Evolutionary conservation across 2,888 invertebrate species (phyloP), one percentile per base, ranked within the genome.

Genomic region (Nomada ruficornis): DNA sequence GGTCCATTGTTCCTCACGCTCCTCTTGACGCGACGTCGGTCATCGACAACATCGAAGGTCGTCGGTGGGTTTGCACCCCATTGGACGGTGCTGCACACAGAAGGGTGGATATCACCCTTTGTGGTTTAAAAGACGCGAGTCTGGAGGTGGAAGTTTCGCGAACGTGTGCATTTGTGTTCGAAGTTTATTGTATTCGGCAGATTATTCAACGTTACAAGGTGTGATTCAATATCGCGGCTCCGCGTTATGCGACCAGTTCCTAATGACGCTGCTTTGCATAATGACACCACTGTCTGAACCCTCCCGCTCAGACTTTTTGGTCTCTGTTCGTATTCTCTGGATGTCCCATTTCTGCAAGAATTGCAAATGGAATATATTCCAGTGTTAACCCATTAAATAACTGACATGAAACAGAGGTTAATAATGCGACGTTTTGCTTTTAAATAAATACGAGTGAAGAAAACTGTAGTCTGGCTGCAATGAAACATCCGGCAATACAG

Each of bases 31-130:
- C 23, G 77, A 60, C 71, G 77, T 76, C 75, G 79, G 52, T 77
- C 59, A 69, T 57, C 59, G 80, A 65, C 55, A 50, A 57, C 64
- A 81, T 75, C 86, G 87, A 86, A 87, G 87, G 83, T 81, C 83
- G 70, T 57, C 63, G 42, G 68, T 75, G 75, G 67, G 71, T 81
- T 47, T 59, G 84, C 80, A 80, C 84, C 74, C 54, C 20, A 23
- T 57, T 20, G 47, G 18, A 42, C 63, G 70, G 62, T 20, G 69
- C 69, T 63, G 65, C 52, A 13, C 26, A 4, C 23, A 23, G 13
- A 2, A 5, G 26, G 75, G 60, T 29, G 42, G 70, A 20, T 29
- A 57, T 20, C 15, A 57, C 68, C 65, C 29, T 65, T 20, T 13
- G n/a, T 13, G 13, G 0, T 13, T 54, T 20, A 36, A 7, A 18